Conservation (phyloP, 2,113 vertebrate genomes). For the Rhinogobius similis region DNA sequence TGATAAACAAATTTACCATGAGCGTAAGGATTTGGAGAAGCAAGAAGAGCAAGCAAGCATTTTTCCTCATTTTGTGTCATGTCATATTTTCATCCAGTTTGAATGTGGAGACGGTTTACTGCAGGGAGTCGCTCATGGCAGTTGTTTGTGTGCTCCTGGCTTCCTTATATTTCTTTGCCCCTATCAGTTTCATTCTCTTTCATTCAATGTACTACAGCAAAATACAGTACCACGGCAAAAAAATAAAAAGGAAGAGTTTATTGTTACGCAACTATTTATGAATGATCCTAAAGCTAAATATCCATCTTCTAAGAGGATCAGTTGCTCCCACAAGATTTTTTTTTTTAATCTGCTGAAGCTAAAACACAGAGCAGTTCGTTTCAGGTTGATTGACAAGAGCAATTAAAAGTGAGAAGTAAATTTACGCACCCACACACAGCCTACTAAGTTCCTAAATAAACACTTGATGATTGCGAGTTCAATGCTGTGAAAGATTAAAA, state of each 20-base stretch:
- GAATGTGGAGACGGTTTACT: neutral
- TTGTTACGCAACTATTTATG: neutral
- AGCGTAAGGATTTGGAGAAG: neutral
- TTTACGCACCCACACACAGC: slow-evolving; percentile 6
- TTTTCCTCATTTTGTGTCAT: neutral
- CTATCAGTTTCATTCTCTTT: neutral
- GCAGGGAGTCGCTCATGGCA: neutral
- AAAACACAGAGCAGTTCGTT: neutral
- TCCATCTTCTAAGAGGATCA: neutral
- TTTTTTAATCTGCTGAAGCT: neutral
- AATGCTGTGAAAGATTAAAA: slow-evolving; percentile 3
- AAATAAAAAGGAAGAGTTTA: neutral
- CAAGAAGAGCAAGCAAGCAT: neutral
- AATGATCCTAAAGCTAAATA: neutral
- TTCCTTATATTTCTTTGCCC: neutral
- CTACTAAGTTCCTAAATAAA: neutral
- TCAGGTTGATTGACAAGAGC: slow-evolving; percentile 9
- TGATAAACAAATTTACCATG: neutral
- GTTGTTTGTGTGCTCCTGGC: neutral
- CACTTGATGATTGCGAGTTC: neutral
- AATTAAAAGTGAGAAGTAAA: slow-evolving; percentile 6
- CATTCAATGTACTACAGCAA: neutral
- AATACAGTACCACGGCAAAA: neutral
- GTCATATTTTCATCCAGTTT: neutral
- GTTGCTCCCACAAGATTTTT: slow-evolving; percentile 4